phyloP scores from a whole-genome alignment of 1,140 invertebrate genomes.

The Drosophila sp. region DNA sequence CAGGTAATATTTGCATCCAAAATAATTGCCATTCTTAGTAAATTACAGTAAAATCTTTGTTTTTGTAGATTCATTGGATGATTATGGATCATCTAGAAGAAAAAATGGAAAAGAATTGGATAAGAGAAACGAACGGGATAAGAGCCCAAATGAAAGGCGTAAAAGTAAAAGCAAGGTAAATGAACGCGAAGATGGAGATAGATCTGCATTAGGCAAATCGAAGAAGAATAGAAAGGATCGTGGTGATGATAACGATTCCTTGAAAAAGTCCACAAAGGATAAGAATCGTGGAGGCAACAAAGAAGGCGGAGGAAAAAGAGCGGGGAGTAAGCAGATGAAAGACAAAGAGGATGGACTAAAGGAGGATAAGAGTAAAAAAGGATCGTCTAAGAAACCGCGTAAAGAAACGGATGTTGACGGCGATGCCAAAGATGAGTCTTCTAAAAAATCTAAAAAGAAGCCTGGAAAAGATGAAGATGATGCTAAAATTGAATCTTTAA shows the following conservation, averaged over 20 bases:
- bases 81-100: background rate
- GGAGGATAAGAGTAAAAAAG: background rate
- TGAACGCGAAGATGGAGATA: background rate
- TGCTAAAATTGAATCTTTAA: background rate
- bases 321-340: no score
- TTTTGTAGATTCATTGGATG: background rate
- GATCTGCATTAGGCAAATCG: no score
- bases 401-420: background rate
- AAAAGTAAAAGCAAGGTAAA: slow-evolving; percentile 15
- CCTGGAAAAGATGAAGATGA: background rate
- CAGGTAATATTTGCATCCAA: background rate
- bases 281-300: no score
- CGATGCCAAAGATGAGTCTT: background rate
- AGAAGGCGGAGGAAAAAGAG: no score
- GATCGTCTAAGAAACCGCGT: background rate
- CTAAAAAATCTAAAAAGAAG: background rate
- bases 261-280: background rate
- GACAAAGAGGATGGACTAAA: background rate
- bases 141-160: background rate
- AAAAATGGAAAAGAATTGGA: background rate
- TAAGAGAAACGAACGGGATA: background rate
- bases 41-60: background rate
- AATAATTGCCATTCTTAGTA: background rate
- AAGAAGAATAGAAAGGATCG: slow-evolving; percentile 1
- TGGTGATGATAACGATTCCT: slow-evolving; percentile 7